Evolutionary conservation across 2,113 vertebrate genomes (phyloP).

Genomic region (Coracopsis vasa): DNA sequence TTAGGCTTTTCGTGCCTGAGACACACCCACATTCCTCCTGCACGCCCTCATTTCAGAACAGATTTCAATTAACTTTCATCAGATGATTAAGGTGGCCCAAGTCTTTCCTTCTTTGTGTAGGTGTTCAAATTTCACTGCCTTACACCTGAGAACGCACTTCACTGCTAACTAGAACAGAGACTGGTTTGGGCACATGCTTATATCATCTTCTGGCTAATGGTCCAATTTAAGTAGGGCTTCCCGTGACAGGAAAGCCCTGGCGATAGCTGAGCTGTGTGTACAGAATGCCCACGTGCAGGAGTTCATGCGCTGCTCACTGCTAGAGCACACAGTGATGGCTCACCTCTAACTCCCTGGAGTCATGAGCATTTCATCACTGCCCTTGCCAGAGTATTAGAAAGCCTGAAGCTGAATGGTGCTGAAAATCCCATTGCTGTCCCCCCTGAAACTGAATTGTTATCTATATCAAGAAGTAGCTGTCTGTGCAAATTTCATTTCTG

Average conservation of each 20-base stretch:
- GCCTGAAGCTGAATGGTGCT: background rate
- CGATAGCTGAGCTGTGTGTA: background rate
- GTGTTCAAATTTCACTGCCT: background rate
- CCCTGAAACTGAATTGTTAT: accelerated
- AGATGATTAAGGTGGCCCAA: slow-evolving; percentile 29
- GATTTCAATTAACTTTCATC: slow-evolving; percentile 41
- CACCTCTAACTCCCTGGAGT: background rate
- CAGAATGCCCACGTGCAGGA: accelerated
- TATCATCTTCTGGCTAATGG: background rate
- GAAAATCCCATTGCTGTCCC: background rate
- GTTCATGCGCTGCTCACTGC: background rate
- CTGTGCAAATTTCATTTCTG: background rate
- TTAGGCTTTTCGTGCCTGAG: background rate
- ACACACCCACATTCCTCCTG: slow-evolving; percentile 41
- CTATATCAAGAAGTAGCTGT: background rate
- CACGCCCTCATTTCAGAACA: background rate
- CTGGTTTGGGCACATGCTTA: background rate
- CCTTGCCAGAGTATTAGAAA: background rate
- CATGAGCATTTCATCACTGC: background rate
- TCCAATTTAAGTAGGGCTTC: background rate
- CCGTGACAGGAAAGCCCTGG: background rate
- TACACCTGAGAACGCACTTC: background rate
- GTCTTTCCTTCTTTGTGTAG: background rate
- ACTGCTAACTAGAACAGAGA: background rate
- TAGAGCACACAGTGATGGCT: background rate